phyloP scores from a whole-genome alignment of 2,113 vertebrate species.

The Coturnix japonica region DNA sequence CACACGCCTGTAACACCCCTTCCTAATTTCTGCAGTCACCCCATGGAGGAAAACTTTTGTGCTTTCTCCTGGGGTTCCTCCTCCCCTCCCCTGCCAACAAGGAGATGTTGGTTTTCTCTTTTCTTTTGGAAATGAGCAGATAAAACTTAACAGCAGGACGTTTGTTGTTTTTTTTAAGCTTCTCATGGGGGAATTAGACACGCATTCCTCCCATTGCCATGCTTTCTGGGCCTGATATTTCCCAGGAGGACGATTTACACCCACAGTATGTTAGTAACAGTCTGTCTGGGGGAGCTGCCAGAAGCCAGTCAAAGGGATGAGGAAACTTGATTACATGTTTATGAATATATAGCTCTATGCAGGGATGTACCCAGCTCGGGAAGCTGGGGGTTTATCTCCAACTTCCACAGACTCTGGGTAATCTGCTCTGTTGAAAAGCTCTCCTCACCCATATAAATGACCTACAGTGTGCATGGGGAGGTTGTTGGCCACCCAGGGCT shows the following conservation, averaged over 20 bases:
- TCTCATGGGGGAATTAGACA: conserved; percentile 67
- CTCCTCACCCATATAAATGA: neutral
- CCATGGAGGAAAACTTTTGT: neutral
- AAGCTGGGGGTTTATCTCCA: neutral
- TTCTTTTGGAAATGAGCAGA: conserved; percentile 41
- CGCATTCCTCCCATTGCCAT: conserved; percentile 42
- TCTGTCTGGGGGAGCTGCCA: conserved; percentile 73
- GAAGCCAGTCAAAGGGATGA: conserved; percentile 72
- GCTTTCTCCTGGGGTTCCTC: neutral
- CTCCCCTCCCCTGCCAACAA: neutral
- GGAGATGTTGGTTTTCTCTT: neutral
- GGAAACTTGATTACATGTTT: conserved; percentile 69
- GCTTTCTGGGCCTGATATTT: conserved; percentile 69
- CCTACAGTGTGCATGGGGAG: neutral
- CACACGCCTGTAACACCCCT: neutral
- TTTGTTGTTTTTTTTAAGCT: conserved; percentile 55
- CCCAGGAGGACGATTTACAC: conserved; percentile 72
- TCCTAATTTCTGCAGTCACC: neutral
- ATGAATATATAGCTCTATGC: conserved; percentile 61
- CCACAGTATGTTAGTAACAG: conserved; percentile 71
- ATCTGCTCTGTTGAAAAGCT: neutral
- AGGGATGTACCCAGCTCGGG: conserved; percentile 30
- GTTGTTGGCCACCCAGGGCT: neutral
- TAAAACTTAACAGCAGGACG: conserved; percentile 60
- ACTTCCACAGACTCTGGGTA: neutral